Conservation (phyloP, 2,113 vertebrate species). For the Andinoacara biseriatus region DNA sequence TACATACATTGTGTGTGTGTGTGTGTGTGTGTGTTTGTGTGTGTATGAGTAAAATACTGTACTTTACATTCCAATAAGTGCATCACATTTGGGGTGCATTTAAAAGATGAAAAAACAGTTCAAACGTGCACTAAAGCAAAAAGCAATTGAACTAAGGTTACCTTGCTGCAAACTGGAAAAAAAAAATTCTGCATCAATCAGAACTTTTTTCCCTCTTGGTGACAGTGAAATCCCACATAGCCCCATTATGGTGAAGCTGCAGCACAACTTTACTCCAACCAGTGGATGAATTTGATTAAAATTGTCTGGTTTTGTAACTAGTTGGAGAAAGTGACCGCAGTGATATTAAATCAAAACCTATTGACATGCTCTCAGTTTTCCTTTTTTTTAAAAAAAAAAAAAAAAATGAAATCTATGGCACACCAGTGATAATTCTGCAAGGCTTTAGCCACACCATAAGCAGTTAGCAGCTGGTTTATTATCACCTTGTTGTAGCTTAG, state of each 20-base stretch:
- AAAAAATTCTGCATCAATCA: conserved; percentile 35
- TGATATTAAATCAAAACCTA: conserved; percentile 46
- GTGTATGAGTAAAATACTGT: background rate
- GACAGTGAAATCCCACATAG: conserved; percentile 49
- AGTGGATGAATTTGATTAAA: conserved; percentile 40
- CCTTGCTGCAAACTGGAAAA: background rate
- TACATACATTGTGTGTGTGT: background rate
- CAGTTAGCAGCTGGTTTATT: conserved; percentile 58
- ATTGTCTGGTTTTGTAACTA: conserved; percentile 37
- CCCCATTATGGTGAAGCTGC: conserved; percentile 26
- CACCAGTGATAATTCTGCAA: conserved; percentile 50
- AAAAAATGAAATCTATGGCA: conserved; percentile 3
- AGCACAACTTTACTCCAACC: conserved; percentile 12
- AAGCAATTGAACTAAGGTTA: background rate
- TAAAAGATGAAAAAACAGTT: fast-evolving
- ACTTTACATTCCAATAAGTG: background rate
- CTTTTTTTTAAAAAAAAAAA: background rate
- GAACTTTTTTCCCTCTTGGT: conserved; percentile 9
- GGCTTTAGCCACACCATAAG: conserved; percentile 52
- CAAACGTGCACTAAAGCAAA: background rate
- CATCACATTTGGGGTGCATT: background rate
- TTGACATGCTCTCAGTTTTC: conserved; percentile 10
- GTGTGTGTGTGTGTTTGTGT: too few species aligned
- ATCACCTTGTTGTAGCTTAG: conserved; percentile 69
- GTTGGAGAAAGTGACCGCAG: conserved; percentile 43